Evolutionary conservation across 2,888 invertebrate species (phyloP).

Genomic region (Sclerodermus sp.): DNA sequence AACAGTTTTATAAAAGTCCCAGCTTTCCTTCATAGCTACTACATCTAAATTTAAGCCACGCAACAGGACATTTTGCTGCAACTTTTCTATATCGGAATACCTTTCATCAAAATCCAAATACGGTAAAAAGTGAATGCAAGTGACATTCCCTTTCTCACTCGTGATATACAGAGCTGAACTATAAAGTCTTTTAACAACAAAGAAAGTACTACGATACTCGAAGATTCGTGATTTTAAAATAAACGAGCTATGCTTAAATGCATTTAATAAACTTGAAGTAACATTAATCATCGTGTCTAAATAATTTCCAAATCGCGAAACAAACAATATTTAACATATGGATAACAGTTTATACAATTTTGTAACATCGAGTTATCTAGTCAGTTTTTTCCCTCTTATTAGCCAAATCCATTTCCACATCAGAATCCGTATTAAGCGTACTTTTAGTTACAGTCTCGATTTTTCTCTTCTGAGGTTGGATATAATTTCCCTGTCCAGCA

Average conservation of each 20-base stretch:
- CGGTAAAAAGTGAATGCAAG: slow-evolving; percentile 70
- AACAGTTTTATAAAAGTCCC: slow-evolving; percentile 66
- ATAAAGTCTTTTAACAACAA: slow-evolving; percentile 9
- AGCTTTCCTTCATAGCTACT: slow-evolving; percentile 63
- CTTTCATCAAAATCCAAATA: slow-evolving; percentile 67
- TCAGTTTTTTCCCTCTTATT: slow-evolving; percentile 28
- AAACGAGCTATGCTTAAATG: too few relatives aligned
- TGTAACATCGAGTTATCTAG: slow-evolving; percentile 5
- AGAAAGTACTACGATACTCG: not conserved
- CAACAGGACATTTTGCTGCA: slow-evolving; percentile 62
- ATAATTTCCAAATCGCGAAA: too few relatives aligned
- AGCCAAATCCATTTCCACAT: slow-evolving; percentile 56
- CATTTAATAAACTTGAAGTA: not conserved
- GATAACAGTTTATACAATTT: too few relatives aligned
- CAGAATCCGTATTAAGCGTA: slow-evolving; percentile 49
- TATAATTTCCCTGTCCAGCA: slow-evolving; percentile 82
- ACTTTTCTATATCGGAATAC: slow-evolving; percentile 59
- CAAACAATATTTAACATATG: too few relatives aligned
- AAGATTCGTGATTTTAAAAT: not conserved
- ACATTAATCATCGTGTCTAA: not conserved
- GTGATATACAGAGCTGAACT: slow-evolving; percentile 69
- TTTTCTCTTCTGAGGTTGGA: slow-evolving; percentile 71
- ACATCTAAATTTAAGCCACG: slow-evolving; percentile 64
- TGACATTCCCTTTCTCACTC: slow-evolving; percentile 70
- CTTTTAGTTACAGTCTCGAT: slow-evolving; percentile 69